Conservation (phyloP, 2,797 vertebrate species). For the Rhinella marina region DNA sequence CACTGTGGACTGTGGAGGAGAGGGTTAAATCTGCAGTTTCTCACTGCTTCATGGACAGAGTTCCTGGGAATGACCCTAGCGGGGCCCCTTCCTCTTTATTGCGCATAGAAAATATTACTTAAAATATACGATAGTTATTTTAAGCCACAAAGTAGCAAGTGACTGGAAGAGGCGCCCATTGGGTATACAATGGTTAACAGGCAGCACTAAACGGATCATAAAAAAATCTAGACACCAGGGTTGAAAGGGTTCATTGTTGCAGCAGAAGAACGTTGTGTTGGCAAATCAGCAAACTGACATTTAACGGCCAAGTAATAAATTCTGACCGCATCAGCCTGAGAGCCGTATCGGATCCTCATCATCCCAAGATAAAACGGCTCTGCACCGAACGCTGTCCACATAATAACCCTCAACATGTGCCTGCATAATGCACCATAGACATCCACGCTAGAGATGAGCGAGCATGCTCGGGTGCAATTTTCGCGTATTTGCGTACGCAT, state of each 20-base stretch:
- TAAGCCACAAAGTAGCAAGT: neutral
- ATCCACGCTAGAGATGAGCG: too few species aligned
- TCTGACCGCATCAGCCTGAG: neutral
- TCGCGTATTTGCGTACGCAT: too few species aligned
- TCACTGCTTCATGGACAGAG: neutral
- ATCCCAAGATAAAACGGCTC: neutral
- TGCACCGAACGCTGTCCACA: neutral
- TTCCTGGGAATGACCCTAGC: neutral
- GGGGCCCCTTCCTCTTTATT: neutral
- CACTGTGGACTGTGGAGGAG: too few species aligned
- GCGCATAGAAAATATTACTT: neutral
- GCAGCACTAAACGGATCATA: neutral
- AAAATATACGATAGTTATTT: neutral
- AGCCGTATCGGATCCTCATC: neutral
- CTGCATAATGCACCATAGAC: too few species aligned
- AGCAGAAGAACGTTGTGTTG: neutral
- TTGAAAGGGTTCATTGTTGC: constrained; percentile 12
- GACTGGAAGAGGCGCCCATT: neutral
- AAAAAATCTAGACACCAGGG: neutral
- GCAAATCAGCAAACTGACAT: too few species aligned
- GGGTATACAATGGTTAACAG: neutral
- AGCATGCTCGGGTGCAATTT: too few species aligned
- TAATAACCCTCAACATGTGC: neutral
- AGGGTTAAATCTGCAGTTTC: neutral
- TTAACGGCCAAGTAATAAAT: neutral